These are phyloP conservation scores for Peromyscus eremicus DNA, from an alignment of 2,797 vertebrate species.

Conservation along the genomic window DNA sequence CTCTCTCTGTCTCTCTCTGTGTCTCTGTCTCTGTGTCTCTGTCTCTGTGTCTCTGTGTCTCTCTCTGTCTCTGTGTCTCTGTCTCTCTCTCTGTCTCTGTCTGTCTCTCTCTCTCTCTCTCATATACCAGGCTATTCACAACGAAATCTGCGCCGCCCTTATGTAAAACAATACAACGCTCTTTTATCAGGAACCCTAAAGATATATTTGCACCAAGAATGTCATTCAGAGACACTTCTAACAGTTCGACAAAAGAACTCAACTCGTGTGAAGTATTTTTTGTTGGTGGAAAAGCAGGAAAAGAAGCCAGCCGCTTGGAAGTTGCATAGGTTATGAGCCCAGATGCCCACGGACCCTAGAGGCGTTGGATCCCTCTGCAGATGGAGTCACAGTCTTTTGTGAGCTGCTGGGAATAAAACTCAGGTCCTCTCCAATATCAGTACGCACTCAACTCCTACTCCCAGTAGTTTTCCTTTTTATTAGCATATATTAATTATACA, in stretches of 20 bases:
- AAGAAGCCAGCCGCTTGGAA: not conserved
- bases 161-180: not conserved
- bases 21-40: too few species aligned
- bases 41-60: too few species aligned
- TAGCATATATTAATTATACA: not conserved
- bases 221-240: constrained; percentile 3
- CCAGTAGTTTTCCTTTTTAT: not conserved
- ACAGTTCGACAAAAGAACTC: constrained; percentile 8
- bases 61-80: too few species aligned
- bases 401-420: not conserved
- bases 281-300: not conserved
- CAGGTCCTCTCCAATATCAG: not conserved
- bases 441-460: not conserved
- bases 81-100: too few species aligned
- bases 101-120: too few species aligned
- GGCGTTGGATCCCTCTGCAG: not conserved
- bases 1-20: too few species aligned
- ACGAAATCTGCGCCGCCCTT: not conserved
- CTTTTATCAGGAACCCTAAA: not conserved
- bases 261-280: not conserved
- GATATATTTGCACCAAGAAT: not conserved
- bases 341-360: not conserved
- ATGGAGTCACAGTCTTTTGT: not conserved
- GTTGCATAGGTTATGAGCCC: not conserved
- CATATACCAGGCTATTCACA: not conserved